These are phyloP conservation scores for Pollimyrus isidori DNA, from an alignment of 2,113 vertebrate genomes.

Conservation along the genomic window DNA sequence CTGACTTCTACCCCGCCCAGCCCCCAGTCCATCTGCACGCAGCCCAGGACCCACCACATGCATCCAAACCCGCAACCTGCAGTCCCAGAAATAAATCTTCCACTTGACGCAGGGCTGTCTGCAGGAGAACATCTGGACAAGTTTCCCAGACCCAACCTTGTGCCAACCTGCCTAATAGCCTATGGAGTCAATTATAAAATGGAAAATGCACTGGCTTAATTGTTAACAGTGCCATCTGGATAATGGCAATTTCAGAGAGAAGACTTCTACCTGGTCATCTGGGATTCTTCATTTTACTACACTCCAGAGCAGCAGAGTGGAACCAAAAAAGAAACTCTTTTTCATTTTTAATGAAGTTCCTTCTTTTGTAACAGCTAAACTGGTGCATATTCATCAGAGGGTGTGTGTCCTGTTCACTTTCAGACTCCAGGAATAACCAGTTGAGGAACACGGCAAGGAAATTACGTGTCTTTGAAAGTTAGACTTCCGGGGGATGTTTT, in stretches of 20 bases:
- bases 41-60: constrained; percentile 44
- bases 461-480: constrained; percentile 39
- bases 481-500: constrained; percentile 37
- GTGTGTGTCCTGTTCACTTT: constrained; percentile 34
- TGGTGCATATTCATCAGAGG: constrained; percentile 24
- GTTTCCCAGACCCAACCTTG: constrained; percentile 58
- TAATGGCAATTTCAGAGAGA: constrained; percentile 64
- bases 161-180: constrained; percentile 75
- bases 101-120: constrained; percentile 34
- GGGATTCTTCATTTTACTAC: constrained; percentile 54
- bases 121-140: constrained; percentile 62
- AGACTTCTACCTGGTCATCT: constrained; percentile 65
- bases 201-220: constrained; percentile 67
- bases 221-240: constrained; percentile 73
- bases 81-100: constrained; percentile 23
- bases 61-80: constrained; percentile 35
- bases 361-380: constrained; percentile 34
- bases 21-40: constrained; percentile 57
- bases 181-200: constrained; percentile 74
- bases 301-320: constrained; percentile 52
- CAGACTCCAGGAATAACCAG: constrained; percentile 34
- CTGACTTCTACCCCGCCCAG: constrained; percentile 60
- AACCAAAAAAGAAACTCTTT: constrained; percentile 57
- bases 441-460: constrained; percentile 41
- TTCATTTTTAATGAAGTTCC: constrained; percentile 53